Evolutionary conservation across 2,797 vertebrate genomes (phyloP), one percentile per base, ranked within the genome.

Genomic region (Selene dorsalis): DNA sequence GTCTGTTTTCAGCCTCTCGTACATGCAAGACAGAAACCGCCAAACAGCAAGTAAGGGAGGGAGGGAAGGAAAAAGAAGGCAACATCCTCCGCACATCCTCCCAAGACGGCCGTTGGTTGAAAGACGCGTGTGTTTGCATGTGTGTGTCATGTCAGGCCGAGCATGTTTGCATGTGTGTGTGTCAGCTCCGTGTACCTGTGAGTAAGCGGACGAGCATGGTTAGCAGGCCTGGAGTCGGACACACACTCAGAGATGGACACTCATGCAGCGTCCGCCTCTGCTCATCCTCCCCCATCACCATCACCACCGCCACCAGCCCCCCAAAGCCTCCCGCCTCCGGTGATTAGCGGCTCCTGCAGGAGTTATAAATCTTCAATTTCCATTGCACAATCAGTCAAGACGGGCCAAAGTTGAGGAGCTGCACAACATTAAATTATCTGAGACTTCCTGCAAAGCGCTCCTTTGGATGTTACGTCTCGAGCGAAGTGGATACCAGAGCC

Each of bases 271-370:
- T 35, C 83, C 87, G 50, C 80, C 88, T 83, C 67, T 65, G 69
- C 80, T 86, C 87, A 81, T 77, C 88, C 87, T 48, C 45, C 45
- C 45, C 45, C 43, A 18, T 79, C 75, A 75, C 81, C 75, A 75
- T 80, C 48, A 73, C 48, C 50, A 59, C 65, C n/a, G n/a, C n/a
- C n/a, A n/a, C n/a, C n/a, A n/a, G n/a, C n/a, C n/a, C 80, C 80
- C 47, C 62, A 38, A 65, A 84, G 60, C 83, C 80, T 69, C 91
- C 88, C 41, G 80, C 92, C 90, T 93, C 89, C 87, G 74, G 91
- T 95, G 94, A 96, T 96, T 91, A 94, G 95, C 85, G 89, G 87
- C 90, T 91, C 95, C 94, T 94, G 79, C 75, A 92, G 95, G 95
- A 91, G 85, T 86, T 88, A 91, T 96, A 95, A 95, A 95, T 94